phyloP scores from a whole-genome alignment of 2,797 vertebrate species.

The Poeciliopsis paucimaculata region DNA sequence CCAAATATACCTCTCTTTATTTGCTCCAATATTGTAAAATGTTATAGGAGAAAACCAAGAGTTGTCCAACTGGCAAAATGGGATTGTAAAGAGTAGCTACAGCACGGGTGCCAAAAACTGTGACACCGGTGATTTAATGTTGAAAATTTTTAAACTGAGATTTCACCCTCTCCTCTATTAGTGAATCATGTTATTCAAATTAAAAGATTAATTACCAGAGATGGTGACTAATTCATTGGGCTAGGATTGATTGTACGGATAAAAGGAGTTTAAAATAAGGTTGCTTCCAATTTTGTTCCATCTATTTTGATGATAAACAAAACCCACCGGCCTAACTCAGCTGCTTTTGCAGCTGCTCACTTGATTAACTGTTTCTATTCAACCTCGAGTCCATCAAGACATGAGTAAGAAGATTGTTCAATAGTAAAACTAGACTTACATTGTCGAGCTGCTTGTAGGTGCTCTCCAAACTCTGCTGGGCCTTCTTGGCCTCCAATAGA shows the following conservation, averaged over 20 bases:
- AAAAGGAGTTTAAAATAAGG: conserved; percentile 17
- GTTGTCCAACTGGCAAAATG: not conserved
- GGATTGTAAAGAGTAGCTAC: not conserved
- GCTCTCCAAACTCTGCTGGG: conserved; percentile 88
- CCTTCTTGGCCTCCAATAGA: conserved; percentile 87
- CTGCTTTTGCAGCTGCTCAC: conserved; percentile 7
- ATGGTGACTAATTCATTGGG: not conserved
- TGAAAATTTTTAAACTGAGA: not conserved
- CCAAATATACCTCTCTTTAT: not conserved
- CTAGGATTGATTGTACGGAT: not conserved
- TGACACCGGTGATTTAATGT: not conserved
- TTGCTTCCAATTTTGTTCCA: conserved; percentile 23
- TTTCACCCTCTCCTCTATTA: not conserved
- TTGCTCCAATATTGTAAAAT: not conserved
- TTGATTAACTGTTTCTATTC: not conserved
- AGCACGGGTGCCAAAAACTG: not conserved
- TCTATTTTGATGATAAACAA: conserved; percentile 53
- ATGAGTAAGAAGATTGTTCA: not conserved
- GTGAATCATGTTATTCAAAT: not conserved
- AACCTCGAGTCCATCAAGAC: not conserved
- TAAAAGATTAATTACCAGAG: not conserved
- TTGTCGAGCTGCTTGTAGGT: conserved; percentile 89
- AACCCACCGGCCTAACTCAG: conserved; percentile 34
- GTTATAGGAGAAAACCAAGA: not conserved
- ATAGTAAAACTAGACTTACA: conserved; percentile 76